Evolutionary conservation across 2,888 invertebrate genomes (phyloP).

Genomic region (Ypsolopha scabrella): DNA sequence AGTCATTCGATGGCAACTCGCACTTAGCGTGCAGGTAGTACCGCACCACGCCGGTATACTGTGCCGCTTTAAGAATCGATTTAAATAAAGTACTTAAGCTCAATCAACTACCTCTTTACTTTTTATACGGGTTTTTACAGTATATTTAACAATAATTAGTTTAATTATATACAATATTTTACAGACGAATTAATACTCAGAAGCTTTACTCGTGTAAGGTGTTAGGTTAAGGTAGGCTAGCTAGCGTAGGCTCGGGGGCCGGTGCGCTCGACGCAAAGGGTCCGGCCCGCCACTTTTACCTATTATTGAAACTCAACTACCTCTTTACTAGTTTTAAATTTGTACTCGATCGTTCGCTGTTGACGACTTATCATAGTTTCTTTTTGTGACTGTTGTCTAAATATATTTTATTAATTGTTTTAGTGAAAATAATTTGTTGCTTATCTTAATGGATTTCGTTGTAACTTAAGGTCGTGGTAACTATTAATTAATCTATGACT

Average conservation of each 20-base stretch:
- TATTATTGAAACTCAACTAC: slow-evolving; percentile 62
- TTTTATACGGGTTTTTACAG: slow-evolving; percentile 69
- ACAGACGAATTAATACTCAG: slow-evolving; percentile 68
- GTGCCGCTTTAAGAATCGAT: slow-evolving; percentile 52
- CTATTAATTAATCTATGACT: slow-evolving; percentile 31
- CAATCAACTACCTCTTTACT: slow-evolving; percentile 69
- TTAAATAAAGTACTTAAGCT: slow-evolving; percentile 62
- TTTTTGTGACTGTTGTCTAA: slow-evolving; percentile 60
- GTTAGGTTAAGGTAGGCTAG: slow-evolving; percentile 49
- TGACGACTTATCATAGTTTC: slow-evolving; percentile 49
- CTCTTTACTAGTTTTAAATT: slow-evolving; percentile 64
- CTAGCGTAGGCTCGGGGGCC: slow-evolving; percentile 26
- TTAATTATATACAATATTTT: slow-evolving; percentile 63
- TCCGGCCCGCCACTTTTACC: slow-evolving; percentile 50
- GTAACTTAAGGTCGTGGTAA: slow-evolving; percentile 1
- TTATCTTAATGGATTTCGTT: slow-evolving; percentile 10
- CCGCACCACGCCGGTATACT: slow-evolving; percentile 8
- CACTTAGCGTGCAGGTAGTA: background rate
- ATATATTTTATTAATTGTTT: slow-evolving; percentile 67
- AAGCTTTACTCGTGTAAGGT: slow-evolving; percentile 69
- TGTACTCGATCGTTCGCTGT: slow-evolving; percentile 50
- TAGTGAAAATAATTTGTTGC: slow-evolving; percentile 45
- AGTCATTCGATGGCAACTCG: too few relatives aligned
- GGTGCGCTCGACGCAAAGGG: slow-evolving; percentile 61
- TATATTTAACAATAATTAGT: slow-evolving; percentile 33